Conservation (phyloP, 1,140 invertebrate species). For the Paraescarpia echinospica region DNA sequence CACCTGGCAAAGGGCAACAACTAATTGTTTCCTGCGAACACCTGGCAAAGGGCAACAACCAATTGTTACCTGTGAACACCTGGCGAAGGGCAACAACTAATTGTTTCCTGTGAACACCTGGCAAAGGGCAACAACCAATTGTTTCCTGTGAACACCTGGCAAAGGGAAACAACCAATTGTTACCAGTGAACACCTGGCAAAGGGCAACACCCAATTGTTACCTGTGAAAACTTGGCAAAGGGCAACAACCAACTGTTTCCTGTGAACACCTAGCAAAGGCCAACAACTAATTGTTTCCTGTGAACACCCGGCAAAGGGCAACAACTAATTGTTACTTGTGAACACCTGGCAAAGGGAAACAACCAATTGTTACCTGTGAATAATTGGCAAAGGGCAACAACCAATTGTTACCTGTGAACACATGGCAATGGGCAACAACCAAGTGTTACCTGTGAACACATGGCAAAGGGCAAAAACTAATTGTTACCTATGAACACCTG, state of each 20-base stretch:
- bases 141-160: slow-evolving; percentile 55
- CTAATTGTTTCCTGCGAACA: slow-evolving; percentile 55
- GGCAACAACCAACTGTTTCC: too few species aligned
- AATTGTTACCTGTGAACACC: slow-evolving; percentile 55
- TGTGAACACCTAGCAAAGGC: slow-evolving; percentile 55
- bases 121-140: too few species aligned
- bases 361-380: slow-evolving; percentile 56
- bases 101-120: slow-evolving; percentile 55
- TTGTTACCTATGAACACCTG: slow-evolving; percentile 55
- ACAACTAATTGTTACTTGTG: slow-evolving; percentile 53
- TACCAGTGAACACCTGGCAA: slow-evolving; percentile 55
- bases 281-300: slow-evolving; percentile 53
- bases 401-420: slow-evolving; percentile 55
- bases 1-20: too few species aligned
- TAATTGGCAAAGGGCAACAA: too few species aligned
- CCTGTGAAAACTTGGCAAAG: slow-evolving; percentile 55
- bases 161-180: too few species aligned
- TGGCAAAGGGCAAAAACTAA: too few species aligned
- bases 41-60: too few species aligned
- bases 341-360: too few species aligned
- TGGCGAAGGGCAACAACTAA: too few species aligned
- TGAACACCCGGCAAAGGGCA: slow-evolving; percentile 56
- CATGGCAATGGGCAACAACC: too few species aligned
- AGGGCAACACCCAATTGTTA: too few species aligned
- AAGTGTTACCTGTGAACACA: slow-evolving; percentile 55